Conservation (phyloP, 2,113 vertebrate genomes). For the Fregetta grallaria region DNA sequence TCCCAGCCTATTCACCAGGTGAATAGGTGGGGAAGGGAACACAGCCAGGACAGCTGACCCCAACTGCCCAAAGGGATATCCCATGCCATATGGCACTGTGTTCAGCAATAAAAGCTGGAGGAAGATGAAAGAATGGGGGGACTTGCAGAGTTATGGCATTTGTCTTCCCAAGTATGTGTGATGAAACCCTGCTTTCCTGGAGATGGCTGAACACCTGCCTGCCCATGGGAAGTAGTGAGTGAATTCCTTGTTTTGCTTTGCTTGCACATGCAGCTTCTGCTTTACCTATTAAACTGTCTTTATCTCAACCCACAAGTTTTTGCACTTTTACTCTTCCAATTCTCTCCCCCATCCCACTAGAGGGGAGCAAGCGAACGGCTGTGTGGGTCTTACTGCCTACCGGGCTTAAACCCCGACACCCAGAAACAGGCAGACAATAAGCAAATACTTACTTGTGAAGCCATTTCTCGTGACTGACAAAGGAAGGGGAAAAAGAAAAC, state of each 20-base stretch:
- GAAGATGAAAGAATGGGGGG: background rate
- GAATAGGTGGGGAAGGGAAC: rapidly evolving
- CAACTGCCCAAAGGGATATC: background rate
- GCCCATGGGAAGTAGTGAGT: background rate
- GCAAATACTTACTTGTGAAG: constrained; percentile 78
- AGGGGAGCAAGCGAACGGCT: rapidly evolving
- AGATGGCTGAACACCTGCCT: background rate
- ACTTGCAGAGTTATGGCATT: rapidly evolving
- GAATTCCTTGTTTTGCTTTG: background rate
- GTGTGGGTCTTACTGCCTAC: background rate
- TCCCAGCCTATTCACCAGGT: too few relatives aligned
- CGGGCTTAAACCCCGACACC: background rate
- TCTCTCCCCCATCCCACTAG: background rate
- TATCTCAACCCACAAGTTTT: background rate
- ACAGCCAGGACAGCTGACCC: background rate
- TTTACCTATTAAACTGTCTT: background rate
- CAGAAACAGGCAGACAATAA: constrained; percentile 27
- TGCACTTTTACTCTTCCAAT: background rate
- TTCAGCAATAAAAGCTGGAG: background rate
- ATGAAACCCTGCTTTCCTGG: background rate
- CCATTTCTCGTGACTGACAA: constrained; percentile 76
- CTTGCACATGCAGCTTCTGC: background rate
- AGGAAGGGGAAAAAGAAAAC: constrained; percentile 46
- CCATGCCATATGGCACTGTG: too few relatives aligned
- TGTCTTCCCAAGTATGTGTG: background rate